phyloP scores from a whole-genome alignment of 2,888 invertebrate species.

The Mantis religiosa region DNA sequence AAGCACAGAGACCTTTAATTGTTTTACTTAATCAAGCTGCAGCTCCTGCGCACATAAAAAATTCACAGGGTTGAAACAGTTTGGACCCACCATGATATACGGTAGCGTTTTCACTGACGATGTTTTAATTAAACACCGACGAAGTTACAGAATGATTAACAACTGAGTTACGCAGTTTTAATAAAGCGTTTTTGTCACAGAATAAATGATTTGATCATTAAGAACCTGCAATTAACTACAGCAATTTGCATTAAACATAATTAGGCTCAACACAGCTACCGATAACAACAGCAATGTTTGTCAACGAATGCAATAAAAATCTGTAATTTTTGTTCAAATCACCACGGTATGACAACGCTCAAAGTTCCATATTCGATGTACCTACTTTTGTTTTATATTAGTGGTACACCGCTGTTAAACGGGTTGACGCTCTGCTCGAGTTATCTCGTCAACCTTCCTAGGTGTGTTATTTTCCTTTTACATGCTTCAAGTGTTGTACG shows the following conservation, averaged over 20 bases:
- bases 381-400: too few relatives aligned
- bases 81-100: neutral
- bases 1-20: neutral
- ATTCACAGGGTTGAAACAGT: neutral
- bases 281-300: neutral
- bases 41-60: neutral
- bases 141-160: neutral
- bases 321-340: too few relatives aligned
- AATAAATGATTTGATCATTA: neutral
- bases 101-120: neutral
- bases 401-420: too few relatives aligned
- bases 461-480: too few relatives aligned
- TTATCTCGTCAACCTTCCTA: too few relatives aligned
- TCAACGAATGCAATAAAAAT: neutral
- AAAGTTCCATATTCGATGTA: too few relatives aligned
- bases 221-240: neutral
- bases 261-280: neutral
- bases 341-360: too few relatives aligned
- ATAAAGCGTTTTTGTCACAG: neutral
- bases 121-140: neutral
- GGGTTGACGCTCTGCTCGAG: too few relatives aligned
- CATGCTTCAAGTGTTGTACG: too few relatives aligned
- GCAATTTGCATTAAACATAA: neutral
- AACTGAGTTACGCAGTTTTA: neutral
- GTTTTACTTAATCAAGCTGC: neutral